phyloP scores from a whole-genome alignment of 1,140 invertebrate species.

The Anastatus disparis region DNA sequence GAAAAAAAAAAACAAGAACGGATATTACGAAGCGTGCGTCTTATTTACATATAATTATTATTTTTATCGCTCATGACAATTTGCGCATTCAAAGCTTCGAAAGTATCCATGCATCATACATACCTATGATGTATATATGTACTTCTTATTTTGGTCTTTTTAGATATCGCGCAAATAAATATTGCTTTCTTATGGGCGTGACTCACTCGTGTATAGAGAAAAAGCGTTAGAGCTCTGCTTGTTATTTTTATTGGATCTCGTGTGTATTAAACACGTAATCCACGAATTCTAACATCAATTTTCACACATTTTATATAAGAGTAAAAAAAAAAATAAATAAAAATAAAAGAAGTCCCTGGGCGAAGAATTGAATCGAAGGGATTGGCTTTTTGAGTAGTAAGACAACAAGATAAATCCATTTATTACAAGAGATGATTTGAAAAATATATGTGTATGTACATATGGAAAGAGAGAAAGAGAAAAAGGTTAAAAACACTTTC shows the following conservation, averaged over 20 bases:
- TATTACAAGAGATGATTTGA: neutral
- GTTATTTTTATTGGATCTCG: neutral
- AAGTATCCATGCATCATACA: neutral
- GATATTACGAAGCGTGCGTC: neutral
- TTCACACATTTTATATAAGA: constrained; percentile 9
- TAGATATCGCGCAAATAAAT: neutral
- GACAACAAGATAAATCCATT: constrained; percentile 32
- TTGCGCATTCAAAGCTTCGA: neutral
- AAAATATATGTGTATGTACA: neutral
- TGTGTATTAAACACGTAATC: neutral
- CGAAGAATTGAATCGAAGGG: constrained; percentile 10
- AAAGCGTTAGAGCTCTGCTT: neutral
- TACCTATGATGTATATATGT: neutral
- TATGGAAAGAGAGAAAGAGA: too few relatives aligned
- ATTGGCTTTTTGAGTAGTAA: neutral
- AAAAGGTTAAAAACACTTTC: constrained; percentile 5
- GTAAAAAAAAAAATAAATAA: neutral
- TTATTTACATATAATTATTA: neutral
- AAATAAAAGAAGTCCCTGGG: too few relatives aligned
- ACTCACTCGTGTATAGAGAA: constrained; percentile 17
- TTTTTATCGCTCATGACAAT: constrained; percentile 13
- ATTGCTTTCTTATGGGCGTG: constrained; percentile 16
- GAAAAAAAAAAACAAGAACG: neutral
- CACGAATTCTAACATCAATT: neutral
- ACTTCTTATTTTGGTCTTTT: neutral